Percentiles rank a stretch among this genome's conserved stretches.
Evolutionary conservation across 1,140 invertebrate species (phyloP).

Genomic region (Steinernema feltiae): DNA sequence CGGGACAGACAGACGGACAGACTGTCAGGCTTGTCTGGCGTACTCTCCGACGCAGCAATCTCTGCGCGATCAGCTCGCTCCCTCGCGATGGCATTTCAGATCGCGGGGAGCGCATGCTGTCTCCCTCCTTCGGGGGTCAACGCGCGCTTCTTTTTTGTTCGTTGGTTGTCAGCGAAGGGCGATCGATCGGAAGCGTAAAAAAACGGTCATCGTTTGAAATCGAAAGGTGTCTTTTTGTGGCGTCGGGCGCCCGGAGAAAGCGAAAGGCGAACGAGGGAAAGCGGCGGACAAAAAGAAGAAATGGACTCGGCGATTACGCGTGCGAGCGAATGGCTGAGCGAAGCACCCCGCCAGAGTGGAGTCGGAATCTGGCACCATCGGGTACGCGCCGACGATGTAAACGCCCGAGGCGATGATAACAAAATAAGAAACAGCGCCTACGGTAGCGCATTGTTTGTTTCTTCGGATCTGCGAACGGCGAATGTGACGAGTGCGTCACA

Average conservation of each 20-base stretch:
- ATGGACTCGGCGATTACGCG: background rate
- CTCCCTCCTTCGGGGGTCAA: background rate
- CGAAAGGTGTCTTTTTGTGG: background rate
- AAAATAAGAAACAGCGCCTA: background rate
- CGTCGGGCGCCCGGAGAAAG: background rate
- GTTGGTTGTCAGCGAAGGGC: background rate
- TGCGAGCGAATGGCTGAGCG: background rate
- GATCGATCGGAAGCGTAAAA: slow-evolving; percentile 8
- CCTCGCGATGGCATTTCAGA: background rate
- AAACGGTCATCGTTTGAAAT: background rate
- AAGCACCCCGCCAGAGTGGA: background rate
- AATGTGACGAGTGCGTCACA: no score
- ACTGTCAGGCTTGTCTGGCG: background rate
- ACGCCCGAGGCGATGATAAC: slow-evolving; percentile 3
- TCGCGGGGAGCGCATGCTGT: background rate
- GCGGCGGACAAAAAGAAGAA: background rate
- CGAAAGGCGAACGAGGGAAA: background rate
- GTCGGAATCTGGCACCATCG: slow-evolving; percentile 11
- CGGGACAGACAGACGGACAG: background rate
- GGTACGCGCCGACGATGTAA: background rate
- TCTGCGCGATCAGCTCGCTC: background rate
- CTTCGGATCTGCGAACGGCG: no score
- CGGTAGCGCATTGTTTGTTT: no score
- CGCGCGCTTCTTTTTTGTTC: background rate
- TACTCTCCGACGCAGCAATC: background rate